These are phyloP conservation scores for Syncerus caffer DNA, from an alignment of 2,797 vertebrate genomes.

Conservation along the genomic window DNA sequence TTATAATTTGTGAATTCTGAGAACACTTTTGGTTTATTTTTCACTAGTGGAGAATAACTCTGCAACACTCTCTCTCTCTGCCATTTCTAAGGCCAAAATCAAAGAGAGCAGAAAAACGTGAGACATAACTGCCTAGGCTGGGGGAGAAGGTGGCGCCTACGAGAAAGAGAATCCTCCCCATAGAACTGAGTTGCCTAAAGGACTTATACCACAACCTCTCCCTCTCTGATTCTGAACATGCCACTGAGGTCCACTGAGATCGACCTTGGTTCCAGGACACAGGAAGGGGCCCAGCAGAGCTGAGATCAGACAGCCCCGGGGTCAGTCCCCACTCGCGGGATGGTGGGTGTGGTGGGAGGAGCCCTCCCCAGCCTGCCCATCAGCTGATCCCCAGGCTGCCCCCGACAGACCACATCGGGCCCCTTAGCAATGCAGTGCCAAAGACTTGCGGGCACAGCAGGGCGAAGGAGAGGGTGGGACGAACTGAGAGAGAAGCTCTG, in stretches of 20 bases:
- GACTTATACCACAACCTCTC: not conserved
- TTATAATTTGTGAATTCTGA: no score
- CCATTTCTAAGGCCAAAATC: not conserved
- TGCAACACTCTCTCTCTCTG: not conserved
- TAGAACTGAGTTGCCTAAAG: not conserved
- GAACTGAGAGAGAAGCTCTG: not conserved
- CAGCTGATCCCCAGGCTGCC: not conserved
- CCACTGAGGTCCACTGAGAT: accelerated
- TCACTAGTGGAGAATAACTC: not conserved
- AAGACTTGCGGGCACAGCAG: not conserved
- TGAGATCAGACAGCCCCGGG: not conserved
- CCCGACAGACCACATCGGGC: not conserved
- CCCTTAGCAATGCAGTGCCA: not conserved
- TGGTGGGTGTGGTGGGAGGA: no score
- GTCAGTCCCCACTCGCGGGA: not conserved
- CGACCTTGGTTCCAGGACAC: not conserved
- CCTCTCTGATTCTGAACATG: not conserved
- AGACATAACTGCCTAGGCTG: accelerated
- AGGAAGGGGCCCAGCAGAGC: not conserved
- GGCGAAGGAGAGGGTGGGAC: not conserved
- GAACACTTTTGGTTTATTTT: no score
- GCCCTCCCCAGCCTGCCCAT: not conserved
- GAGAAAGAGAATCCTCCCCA: not conserved
- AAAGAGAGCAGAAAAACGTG: not conserved
- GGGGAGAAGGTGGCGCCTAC: not conserved